Evolutionary conservation across 1,140 invertebrate genomes (phyloP), one percentile per base, ranked within the genome.

Genomic region (Phortica variegata): DNA sequence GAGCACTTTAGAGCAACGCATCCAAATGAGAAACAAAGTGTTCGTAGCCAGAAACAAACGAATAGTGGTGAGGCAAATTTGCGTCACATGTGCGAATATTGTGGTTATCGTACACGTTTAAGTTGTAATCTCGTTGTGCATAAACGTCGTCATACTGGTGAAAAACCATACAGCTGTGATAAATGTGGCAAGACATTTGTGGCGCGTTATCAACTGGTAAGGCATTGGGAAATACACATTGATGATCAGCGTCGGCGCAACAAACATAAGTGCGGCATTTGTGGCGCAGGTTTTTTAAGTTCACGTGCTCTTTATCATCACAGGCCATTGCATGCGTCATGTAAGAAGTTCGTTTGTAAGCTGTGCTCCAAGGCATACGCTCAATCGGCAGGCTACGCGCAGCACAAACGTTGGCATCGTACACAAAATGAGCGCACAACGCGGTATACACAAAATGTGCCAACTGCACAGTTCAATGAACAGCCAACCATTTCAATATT

Each of bases 261-360:
- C 6, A 43, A 43, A 3, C 37, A 65, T 18, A 49, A 46, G 2
- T 68, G 65, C 38, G 19, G 36, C n/a, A 52, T 53, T 12, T 68
- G 65, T 15, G 51, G 61, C 17, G 39, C 61, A 13, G 65, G 65
- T n/a, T 68, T 68, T 42, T 33, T 61, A 2, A 66, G 65, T 49
- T 42, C 65, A 0, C 44, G 63, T 13, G 40, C 63, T 2, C 34
- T 66, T 4, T 66, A 66, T 69, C 91, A 91, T 49, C 90, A 93
- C 56, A 79, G 83, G 49, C 77, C 85, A 0, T 88, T 89, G 59
- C 89, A 92, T 66, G 89, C 85, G 4, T 86, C 85, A 2, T 86
- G 86, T 58, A 89, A 90, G 61, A 88, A 89, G 0, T 91, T 84
- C 61, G 74, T 81, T 6, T 93, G 90, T 55, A 86, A 89, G 13